Evolutionary conservation across 2,888 invertebrate species (phyloP).

Genomic region (Himalopsyche tibetana): DNA sequence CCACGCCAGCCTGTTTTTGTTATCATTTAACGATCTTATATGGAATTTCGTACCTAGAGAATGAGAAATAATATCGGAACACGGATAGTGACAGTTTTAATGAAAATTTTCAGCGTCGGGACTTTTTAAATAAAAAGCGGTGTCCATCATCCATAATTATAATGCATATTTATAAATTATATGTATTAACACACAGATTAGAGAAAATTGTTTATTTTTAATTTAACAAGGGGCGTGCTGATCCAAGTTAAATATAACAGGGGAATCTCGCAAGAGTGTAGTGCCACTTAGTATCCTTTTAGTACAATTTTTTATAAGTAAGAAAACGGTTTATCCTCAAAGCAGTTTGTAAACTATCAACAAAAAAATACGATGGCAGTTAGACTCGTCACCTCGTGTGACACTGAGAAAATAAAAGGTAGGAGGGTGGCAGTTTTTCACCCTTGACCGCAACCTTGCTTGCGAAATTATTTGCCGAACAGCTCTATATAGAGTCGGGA

Average conservation of each 20-base stretch:
- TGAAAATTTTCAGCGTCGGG: background rate
- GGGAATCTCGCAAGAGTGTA: no score
- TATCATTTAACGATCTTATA: constrained; percentile 9
- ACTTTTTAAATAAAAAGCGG: no score
- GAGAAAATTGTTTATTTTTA: no score
- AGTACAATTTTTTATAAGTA: background rate
- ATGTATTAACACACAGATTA: no score
- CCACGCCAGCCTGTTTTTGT: background rate
- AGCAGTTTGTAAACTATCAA: no score
- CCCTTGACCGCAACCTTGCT: constrained; percentile 29
- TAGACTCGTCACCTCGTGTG: background rate
- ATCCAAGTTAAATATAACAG: no score
- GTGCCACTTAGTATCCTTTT: no score
- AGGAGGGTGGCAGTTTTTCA: background rate
- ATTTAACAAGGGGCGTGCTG: no score
- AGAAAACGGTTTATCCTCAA: background rate
- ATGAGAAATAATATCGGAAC: background rate
- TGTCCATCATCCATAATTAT: no score
- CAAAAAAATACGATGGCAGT: background rate
- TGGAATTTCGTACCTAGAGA: background rate
- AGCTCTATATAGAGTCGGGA: background rate
- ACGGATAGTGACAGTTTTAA: background rate
- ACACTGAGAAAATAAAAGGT: background rate
- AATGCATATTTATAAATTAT: no score
- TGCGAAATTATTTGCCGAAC: constrained; percentile 1